Conservation (phyloP, 2,797 vertebrate genomes). For the Lacerta bilineata region DNA sequence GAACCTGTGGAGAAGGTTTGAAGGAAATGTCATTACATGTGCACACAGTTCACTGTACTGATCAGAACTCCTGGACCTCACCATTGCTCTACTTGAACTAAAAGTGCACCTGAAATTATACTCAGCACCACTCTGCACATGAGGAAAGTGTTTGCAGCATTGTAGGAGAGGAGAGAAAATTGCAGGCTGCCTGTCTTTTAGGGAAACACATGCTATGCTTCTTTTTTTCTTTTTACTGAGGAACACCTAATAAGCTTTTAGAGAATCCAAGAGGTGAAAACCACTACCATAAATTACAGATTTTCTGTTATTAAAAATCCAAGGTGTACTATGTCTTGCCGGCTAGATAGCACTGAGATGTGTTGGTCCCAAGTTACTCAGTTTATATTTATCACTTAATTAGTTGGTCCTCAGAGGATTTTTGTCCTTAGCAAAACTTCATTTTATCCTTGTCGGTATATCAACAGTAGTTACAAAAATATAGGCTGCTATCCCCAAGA, state of each 20-base stretch:
- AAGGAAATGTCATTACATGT: not conserved
- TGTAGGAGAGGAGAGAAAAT: not conserved
- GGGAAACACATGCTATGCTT: not conserved
- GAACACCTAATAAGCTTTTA: not conserved
- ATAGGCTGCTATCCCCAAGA: not conserved
- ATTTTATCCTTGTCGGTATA: not conserved
- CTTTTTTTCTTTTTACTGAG: not conserved
- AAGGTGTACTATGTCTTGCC: not conserved
- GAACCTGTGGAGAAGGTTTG: not conserved
- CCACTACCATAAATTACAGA: not conserved
- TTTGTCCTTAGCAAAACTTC: slow-evolving; percentile 3
- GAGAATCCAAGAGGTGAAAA: not conserved
- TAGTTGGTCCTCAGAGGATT: not conserved
- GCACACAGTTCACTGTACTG: not conserved
- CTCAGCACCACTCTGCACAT: too few relatives aligned
- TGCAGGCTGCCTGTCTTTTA: not conserved
- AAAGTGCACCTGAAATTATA: not conserved
- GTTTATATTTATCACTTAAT: slow-evolving; percentile 28
- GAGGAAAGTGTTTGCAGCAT: not conserved
- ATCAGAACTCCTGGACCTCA: not conserved
- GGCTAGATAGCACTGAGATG: not conserved
- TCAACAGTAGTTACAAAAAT: slow-evolving; percentile 6
- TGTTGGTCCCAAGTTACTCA: not conserved
- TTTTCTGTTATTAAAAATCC: slow-evolving; percentile 2
- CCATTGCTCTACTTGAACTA: not conserved